phyloP scores from a whole-genome alignment of 2,888 invertebrate genomes.

The Drosophila picticornis region DNA sequence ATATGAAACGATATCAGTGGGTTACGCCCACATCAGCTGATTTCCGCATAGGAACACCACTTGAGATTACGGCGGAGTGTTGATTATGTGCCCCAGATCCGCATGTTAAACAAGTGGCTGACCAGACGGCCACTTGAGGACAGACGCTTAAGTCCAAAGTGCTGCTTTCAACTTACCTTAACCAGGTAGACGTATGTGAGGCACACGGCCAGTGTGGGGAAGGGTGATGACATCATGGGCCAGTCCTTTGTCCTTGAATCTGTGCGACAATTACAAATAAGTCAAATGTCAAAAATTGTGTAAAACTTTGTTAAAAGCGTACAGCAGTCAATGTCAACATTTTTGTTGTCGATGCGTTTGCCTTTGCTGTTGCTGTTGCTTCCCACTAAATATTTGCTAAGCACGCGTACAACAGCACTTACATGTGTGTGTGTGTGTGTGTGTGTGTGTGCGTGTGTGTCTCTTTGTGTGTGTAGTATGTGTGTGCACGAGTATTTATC shows the following conservation, averaged over 20 bases:
- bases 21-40: conserved; percentile 17
- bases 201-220: conserved; percentile 96
- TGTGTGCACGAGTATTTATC: conserved; percentile 12
- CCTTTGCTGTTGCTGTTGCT: conserved; percentile 10
- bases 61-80: conserved; percentile 44
- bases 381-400: not conserved
- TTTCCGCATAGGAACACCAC: conserved; percentile 54
- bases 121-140: conserved; percentile 1
- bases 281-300: conserved; percentile 47
- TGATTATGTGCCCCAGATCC: conserved; percentile 47
- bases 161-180: conserved; percentile 87
- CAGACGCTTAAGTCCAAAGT: conserved; percentile 1
- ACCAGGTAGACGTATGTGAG: conserved; percentile 95
- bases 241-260: conserved; percentile 95
- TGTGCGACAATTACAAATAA: conserved; percentile 83
- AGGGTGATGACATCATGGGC: conserved; percentile 97
- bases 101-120: conserved; percentile 8
- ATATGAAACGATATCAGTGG: conserved; percentile 30
- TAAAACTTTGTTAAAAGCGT: not conserved
- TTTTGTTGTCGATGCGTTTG: no score
- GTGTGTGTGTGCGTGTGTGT: not conserved
- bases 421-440: conserved; percentile 1
- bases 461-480: not conserved
- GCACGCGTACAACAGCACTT: conserved; percentile 15
- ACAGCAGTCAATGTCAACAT: conserved; percentile 15